phyloP scores from a whole-genome alignment of 2,113 vertebrate genomes.

The Chaenocephalus aceratus region DNA sequence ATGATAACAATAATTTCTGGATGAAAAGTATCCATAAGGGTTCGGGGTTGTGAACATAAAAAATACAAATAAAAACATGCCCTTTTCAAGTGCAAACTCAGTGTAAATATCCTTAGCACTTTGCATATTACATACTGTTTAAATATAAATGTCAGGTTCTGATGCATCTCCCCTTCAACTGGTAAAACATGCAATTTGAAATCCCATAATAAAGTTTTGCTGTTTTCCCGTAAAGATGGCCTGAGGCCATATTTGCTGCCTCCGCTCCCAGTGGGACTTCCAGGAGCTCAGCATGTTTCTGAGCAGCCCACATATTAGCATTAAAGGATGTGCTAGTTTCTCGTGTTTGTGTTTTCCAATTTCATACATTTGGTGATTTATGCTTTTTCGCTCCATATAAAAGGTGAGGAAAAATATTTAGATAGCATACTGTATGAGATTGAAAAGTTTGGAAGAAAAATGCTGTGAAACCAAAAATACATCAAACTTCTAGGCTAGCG shows the following conservation, averaged over 20 bases:
- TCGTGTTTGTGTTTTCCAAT: constrained; percentile 3
- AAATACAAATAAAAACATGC: neutral
- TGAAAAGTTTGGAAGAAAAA: constrained; percentile 3
- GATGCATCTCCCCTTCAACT: neutral
- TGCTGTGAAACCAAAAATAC: neutral
- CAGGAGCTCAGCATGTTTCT: constrained; percentile 23
- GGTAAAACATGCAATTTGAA: neutral
- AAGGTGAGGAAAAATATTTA: constrained; percentile 7
- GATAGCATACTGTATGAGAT: neutral
- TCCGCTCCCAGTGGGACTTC: constrained; percentile 27
- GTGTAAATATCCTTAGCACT: neutral
- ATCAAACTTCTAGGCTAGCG: neutral
- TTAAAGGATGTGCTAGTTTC: neutral
- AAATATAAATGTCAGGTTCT: neutral
- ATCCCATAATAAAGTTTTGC: neutral
- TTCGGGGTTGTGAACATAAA: neutral
- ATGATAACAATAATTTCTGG: neutral
- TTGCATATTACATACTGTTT: neutral
- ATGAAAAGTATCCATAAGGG: neutral
- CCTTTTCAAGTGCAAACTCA: neutral
- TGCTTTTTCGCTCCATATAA: neutral
- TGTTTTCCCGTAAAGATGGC: constrained; percentile 21
- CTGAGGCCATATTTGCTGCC: constrained; percentile 20
- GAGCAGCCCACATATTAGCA: constrained; percentile 14
- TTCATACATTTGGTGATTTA: neutral